Conservation (phyloP, 92 coral and sea anemone genomes). For the Epizoanthus fatuus region DNA sequence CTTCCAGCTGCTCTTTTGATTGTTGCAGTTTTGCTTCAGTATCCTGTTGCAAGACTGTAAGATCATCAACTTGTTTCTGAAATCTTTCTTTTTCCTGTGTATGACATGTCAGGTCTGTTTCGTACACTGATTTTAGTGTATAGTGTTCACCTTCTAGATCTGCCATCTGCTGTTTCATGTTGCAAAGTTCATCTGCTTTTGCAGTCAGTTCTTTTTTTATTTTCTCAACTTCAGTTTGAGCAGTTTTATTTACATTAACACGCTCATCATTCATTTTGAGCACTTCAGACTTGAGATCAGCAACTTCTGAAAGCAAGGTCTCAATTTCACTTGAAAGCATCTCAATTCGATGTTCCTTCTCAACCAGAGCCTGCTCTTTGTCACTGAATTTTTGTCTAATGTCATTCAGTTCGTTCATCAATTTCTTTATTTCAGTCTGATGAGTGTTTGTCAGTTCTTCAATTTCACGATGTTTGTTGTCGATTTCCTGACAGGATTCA, state of each 20-base stretch:
- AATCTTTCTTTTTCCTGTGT: constrained; percentile 38
- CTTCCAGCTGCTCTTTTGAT: neutral
- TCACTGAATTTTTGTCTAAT: constrained; percentile 24
- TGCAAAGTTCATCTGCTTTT: constrained; percentile 23
- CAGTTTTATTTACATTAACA: neutral
- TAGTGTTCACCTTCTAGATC: constrained; percentile 8
- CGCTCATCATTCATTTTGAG: neutral
- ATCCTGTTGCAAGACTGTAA: neutral
- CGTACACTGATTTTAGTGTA: neutral
- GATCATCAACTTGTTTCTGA: constrained; percentile 12
- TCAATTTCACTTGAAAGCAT: constrained; percentile 28
- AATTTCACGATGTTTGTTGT: constrained; percentile 24
- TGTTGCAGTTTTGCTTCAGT: constrained; percentile 31
- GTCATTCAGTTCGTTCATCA: neutral
- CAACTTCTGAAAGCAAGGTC: constrained; percentile 20
- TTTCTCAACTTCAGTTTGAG: neutral
- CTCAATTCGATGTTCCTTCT: constrained; percentile 8
- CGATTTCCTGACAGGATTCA: constrained; percentile 29
- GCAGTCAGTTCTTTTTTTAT: constrained; percentile 21
- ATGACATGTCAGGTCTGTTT: constrained; percentile 1
- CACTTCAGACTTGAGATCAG: constrained; percentile 12
- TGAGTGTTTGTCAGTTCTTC: constrained; percentile 14
- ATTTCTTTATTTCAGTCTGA: neutral
- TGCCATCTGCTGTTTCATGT: constrained; percentile 19
- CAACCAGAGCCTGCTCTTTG: constrained; percentile 9